Percentiles rank a stretch among this genome's conserved stretches.
phyloP scores from a whole-genome alignment of 2,888 invertebrate species.

The Leptinotarsa rubiginosa region DNA sequence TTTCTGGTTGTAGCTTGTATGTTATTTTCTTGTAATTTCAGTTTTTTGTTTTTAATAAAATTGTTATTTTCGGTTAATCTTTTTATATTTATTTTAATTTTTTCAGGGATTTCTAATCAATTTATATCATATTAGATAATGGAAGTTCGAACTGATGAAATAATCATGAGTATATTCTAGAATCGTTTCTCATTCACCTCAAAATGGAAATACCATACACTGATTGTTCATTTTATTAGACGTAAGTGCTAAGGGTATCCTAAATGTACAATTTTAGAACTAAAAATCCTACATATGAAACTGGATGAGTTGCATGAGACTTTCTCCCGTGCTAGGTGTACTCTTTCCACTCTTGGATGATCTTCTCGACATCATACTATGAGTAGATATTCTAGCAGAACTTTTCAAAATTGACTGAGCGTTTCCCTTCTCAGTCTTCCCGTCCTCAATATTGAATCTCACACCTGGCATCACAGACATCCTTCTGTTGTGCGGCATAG shows the following conservation, averaged over 20 bases:
- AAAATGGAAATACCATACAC: neutral
- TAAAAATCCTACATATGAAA: slow-evolving; percentile 17
- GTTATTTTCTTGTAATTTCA: too few species aligned
- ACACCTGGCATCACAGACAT: slow-evolving; percentile 68
- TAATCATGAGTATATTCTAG: too few species aligned
- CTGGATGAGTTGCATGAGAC: slow-evolving; percentile 28
- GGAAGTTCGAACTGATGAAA: too few species aligned
- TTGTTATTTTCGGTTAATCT: too few species aligned
- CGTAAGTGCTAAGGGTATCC: slow-evolving; percentile 1
- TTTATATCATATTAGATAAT: too few species aligned
- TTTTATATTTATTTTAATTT: too few species aligned
- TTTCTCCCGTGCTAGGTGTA: slow-evolving; percentile 50
- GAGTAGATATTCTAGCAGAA: neutral
- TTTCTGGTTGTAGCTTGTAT: too few species aligned
- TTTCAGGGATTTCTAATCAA: too few species aligned
- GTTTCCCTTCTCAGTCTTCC: neutral
- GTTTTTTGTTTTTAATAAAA: too few species aligned
- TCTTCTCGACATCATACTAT: neutral
- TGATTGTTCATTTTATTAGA: neutral
- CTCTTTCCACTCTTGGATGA: neutral
- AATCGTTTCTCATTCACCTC: neutral
- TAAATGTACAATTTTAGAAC: neutral
- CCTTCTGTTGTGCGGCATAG: slow-evolving; percentile 64
- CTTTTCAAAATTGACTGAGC: neutral
- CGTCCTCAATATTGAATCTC: neutral